Percentiles rank a stretch among this genome's conserved stretches.
Conservation (phyloP, 2,888 invertebrate species). For the Clepsis dumicolana region DNA sequence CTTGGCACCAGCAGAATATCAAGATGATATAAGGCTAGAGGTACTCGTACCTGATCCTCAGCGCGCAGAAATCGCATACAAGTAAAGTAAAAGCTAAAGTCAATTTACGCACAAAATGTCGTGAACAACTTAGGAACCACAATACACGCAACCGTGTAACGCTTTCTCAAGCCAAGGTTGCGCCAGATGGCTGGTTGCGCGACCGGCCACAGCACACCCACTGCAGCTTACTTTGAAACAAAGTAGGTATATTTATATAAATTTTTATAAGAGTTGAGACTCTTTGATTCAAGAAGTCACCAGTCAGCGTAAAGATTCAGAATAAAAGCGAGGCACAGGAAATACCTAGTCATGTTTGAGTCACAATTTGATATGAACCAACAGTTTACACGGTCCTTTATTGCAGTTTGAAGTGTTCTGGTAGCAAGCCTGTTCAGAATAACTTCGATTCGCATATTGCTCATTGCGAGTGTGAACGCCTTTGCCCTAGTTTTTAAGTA, state of each 20-base stretch:
- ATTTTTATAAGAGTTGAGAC: background rate
- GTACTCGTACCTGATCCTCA: no score
- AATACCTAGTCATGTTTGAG: no score
- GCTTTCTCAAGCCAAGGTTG: conserved; percentile 72
- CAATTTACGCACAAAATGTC: conserved; percentile 10
- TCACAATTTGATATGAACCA: no score
- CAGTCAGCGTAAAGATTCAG: background rate
- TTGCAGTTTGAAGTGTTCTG: background rate
- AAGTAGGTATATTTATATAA: background rate
- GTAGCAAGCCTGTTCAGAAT: background rate
- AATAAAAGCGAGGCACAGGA: no score
- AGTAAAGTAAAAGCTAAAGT: no score
- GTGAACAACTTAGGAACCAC: conserved; percentile 9
- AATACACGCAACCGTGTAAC: conserved; percentile 52
- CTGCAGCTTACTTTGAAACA: conserved; percentile 34
- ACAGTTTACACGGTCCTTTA: no score
- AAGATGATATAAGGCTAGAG: no score
- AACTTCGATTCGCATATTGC: background rate
- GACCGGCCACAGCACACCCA: conserved; percentile 52
- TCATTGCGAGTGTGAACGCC: background rate
- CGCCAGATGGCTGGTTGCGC: conserved; percentile 58
- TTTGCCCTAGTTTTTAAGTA: background rate
- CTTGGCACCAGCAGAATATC: no score
- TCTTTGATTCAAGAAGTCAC: background rate
- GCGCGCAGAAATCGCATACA: no score